phyloP scores from a whole-genome alignment of 2,113 vertebrate species.

The Larimichthys crocea region DNA sequence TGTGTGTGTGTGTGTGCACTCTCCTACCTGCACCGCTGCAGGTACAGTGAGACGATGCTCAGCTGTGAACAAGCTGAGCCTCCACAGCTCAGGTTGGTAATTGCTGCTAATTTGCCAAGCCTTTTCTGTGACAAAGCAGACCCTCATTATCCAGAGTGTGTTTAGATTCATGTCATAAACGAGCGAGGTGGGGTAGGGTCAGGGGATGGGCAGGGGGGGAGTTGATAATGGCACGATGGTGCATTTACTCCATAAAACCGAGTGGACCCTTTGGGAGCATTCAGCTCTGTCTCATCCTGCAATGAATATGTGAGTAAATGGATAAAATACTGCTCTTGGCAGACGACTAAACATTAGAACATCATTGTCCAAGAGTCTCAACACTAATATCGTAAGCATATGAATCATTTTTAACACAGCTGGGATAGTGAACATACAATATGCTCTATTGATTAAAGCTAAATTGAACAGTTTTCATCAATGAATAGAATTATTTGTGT shows the following conservation, averaged over 20 bases:
- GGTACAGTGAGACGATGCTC: slow-evolving; percentile 12
- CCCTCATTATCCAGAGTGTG: slow-evolving; percentile 39
- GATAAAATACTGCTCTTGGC: slow-evolving; percentile 41
- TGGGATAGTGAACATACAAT: background rate
- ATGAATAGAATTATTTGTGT: slow-evolving; percentile 6
- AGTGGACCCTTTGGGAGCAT: slow-evolving; percentile 45
- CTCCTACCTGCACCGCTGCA: slow-evolving; percentile 42
- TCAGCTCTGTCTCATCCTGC: slow-evolving; percentile 40
- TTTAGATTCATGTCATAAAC: slow-evolving; percentile 60
- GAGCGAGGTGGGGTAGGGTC: slow-evolving; percentile 26
- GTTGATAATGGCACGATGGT: slow-evolving; percentile 42
- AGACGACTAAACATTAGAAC: slow-evolving; percentile 14
- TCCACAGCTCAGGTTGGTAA: slow-evolving; percentile 35
- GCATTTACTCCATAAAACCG: slow-evolving; percentile 47
- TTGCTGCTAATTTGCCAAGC: slow-evolving; percentile 43
- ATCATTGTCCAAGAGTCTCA: slow-evolving; percentile 10
- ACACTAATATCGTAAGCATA: background rate
- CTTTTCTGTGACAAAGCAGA: slow-evolving; percentile 31
- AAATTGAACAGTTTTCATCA: background rate
- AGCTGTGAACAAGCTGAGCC: slow-evolving; percentile 35
- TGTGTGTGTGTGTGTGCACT: background rate
- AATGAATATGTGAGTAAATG: slow-evolving; percentile 34
- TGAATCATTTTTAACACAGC: background rate
- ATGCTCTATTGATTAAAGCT: slow-evolving; percentile 4
- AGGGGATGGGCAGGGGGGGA: background rate